A percentile compares a stretch with the other conserved stretches of the same genome.
Evolutionary conservation across 2,888 invertebrate genomes (phyloP).

Genomic region (Drosophila anceps): DNA sequence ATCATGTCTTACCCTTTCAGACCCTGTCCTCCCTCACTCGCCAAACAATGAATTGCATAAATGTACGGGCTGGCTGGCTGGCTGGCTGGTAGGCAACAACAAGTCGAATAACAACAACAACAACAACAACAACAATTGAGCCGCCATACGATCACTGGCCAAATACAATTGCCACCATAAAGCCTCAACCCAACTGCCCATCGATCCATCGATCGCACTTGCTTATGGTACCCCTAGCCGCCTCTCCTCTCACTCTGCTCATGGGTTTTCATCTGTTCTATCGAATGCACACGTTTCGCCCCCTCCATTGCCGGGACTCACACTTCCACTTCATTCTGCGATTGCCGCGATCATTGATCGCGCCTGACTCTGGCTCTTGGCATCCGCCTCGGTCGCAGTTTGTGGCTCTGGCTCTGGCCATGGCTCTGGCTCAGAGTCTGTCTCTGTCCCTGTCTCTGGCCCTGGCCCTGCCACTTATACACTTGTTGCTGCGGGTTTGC

Average conservation of each 20-base stretch:
- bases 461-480: constrained; percentile 80
- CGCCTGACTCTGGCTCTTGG: constrained; percentile 33
- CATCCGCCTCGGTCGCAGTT: constrained; percentile 20
- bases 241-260: background rate
- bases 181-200: constrained; percentile 61
- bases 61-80: constrained; percentile 76
- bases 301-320: constrained; percentile 23
- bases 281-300: constrained; percentile 35
- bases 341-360: constrained; percentile 84
- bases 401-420: constrained; percentile 12
- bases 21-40: constrained; percentile 34
- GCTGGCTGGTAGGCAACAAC: constrained; percentile 61
- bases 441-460: constrained; percentile 6
- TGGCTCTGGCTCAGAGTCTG: constrained; percentile 11
- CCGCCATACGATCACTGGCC: constrained; percentile 70
- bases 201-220: constrained; percentile 63
- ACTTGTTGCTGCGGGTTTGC: constrained; percentile 84
- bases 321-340: constrained; percentile 60
- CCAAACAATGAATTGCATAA: constrained; percentile 79
- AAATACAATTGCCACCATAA: constrained; percentile 81
- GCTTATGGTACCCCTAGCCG: constrained; percentile 2
- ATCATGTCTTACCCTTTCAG: constrained; percentile 80
- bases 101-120: constrained; percentile 28
- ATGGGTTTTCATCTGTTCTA: constrained; percentile 46
- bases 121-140: constrained; percentile 72